phyloP scores from a whole-genome alignment of 2,797 vertebrate genomes.

The Gobio occitaniae region DNA sequence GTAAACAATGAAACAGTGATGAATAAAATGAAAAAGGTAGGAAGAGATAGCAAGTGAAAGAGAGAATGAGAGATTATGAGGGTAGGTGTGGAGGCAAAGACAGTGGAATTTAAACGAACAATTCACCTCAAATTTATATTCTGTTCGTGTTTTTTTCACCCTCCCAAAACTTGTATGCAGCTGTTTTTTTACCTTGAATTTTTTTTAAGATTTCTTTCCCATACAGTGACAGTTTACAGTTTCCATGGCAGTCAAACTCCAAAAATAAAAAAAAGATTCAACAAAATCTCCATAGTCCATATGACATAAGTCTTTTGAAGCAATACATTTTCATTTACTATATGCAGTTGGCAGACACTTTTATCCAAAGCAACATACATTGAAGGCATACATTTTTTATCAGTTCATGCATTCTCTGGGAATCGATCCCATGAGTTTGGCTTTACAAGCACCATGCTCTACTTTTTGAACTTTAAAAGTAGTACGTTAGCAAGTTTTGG shows the following conservation, averaged over 20 bases:
- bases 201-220: background rate
- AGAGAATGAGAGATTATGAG: background rate
- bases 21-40: slow-evolving; percentile 5
- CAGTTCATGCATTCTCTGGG: background rate
- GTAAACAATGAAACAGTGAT: slow-evolving; percentile 15
- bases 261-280: background rate
- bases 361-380: background rate
- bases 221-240: slow-evolving; percentile 16
- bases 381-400: background rate
- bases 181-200: background rate
- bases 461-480: background rate
- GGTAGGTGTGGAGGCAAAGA: background rate
- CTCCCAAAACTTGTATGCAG: background rate
- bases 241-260: slow-evolving; percentile 7
- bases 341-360: background rate
- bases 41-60: background rate
- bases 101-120: background rate
- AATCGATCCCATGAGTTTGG: background rate
- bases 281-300: background rate
- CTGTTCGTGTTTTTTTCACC: background rate
- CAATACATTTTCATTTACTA: background rate
- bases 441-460: background rate
- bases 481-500: background rate
- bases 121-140: slow-evolving; percentile 17
- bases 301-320: background rate